Conservation (phyloP, 2,888 invertebrate species). For the Endotricha flammealis region DNA sequence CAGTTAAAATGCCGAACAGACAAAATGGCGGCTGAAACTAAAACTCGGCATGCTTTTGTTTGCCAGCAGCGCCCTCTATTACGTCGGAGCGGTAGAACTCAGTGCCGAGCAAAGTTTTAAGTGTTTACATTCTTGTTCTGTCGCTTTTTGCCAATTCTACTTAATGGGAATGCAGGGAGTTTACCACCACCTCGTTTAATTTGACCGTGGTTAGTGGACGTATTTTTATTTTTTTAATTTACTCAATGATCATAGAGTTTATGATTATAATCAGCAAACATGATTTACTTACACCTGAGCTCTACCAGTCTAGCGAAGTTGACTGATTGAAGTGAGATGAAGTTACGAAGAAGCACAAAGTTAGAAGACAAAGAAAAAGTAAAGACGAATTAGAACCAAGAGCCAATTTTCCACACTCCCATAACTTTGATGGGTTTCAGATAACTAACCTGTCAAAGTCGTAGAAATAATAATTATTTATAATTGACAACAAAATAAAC, state of each 20-base stretch:
- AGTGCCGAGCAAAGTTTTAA: constrained; percentile 65
- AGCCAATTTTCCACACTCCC: no score
- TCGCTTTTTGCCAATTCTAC: constrained; percentile 72
- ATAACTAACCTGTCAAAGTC: no score
- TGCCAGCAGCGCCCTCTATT: constrained; percentile 64
- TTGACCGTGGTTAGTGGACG: constrained; percentile 43
- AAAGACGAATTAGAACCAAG: no score
- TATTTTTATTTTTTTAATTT: constrained; percentile 58
- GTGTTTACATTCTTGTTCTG: constrained; percentile 74
- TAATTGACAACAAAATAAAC: no score
- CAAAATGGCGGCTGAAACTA: constrained; percentile 56
- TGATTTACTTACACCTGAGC: no score
- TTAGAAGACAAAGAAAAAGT: no score
- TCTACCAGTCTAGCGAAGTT: no score
- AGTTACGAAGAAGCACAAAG: no score
- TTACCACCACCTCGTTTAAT: constrained; percentile 64
- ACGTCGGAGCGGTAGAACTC: constrained; percentile 49
- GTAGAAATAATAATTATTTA: no score
- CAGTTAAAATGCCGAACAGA: constrained; percentile 57
- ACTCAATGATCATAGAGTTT: constrained; percentile 39
- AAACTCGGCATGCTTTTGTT: constrained; percentile 64
- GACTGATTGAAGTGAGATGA: no score
- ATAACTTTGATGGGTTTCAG: no score
- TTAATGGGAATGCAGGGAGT: constrained; percentile 63
- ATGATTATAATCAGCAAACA: not conserved